Conservation (phyloP, 1,140 invertebrate species). For the Aporrectodea caliginosa region DNA sequence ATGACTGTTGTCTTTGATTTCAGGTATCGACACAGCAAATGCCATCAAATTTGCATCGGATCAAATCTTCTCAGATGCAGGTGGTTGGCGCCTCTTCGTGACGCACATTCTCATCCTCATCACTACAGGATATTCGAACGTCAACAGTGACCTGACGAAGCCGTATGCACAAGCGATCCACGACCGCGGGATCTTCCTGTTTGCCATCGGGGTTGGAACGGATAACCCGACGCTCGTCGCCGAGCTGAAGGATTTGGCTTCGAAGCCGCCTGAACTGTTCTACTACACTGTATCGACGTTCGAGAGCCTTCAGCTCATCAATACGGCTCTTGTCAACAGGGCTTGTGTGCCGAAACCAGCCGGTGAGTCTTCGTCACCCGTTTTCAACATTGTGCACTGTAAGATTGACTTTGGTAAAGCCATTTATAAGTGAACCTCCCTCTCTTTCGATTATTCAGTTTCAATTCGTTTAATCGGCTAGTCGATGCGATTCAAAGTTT, state of each 20-base stretch:
- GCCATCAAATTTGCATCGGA: not conserved
- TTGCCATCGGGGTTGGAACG: not conserved
- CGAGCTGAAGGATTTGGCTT: not conserved
- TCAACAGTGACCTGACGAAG: not conserved
- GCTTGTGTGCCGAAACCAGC: not conserved
- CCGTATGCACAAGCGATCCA: not conserved
- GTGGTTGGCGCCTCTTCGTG: not conserved
- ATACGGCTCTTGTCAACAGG: not conserved
- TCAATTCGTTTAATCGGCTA: no score
- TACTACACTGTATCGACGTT: not conserved
- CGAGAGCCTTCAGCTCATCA: not conserved
- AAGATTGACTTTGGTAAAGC: no score
- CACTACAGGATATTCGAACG: not conserved
- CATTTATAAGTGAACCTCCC: no score
- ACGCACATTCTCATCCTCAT: not conserved
- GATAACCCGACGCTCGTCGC: not conserved
- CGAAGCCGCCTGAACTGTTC: not conserved
- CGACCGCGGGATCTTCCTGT: not conserved
- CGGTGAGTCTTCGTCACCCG: no score
- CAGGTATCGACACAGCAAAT: not conserved
- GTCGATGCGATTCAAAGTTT: no score
- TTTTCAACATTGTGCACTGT: no score
- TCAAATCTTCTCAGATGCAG: not conserved
- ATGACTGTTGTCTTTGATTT: no score
- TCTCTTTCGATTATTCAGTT: no score